A percentile compares a stretch with the other conserved stretches of the same genome.
phyloP scores from a whole-genome alignment of 2,888 invertebrate genomes.

The Dryocosmus kuriphilus region DNA sequence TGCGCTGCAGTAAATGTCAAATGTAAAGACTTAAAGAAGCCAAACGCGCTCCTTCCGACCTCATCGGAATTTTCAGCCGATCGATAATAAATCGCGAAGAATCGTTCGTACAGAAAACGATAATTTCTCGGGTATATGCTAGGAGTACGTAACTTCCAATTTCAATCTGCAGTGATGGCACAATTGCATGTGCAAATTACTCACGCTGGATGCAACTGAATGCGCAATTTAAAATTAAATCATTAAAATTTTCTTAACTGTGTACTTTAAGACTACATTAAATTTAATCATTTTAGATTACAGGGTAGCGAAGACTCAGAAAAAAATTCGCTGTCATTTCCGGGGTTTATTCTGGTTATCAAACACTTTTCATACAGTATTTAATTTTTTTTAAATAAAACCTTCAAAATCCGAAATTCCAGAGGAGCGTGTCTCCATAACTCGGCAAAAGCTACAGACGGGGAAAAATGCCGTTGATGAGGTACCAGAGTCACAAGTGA shows the following conservation, averaged over 20 bases:
- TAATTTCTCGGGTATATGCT: neutral
- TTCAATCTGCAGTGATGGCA: neutral
- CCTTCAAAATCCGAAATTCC: too few species aligned
- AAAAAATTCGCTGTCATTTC: too few species aligned
- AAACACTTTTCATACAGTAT: too few species aligned
- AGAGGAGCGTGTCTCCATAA: too few species aligned
- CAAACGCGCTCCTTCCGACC: slow-evolving; percentile 6
- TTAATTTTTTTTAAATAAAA: too few species aligned
- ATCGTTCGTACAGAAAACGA: slow-evolving; percentile 1
- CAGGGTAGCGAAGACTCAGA: too few species aligned
- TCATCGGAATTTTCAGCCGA: slow-evolving; percentile 27
- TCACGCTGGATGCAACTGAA: neutral
- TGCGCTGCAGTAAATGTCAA: slow-evolving; percentile 35
- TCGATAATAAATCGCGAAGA: slow-evolving; percentile 13
- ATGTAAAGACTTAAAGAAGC: slow-evolving; percentile 28
- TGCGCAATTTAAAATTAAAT: neutral
- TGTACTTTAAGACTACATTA: neutral
- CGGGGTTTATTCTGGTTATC: too few species aligned
- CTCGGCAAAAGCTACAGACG: too few species aligned
- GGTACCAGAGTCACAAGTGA: too few species aligned
- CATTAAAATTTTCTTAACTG: neutral
- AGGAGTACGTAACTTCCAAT: neutral
- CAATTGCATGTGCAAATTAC: neutral
- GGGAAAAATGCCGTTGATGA: too few species aligned
- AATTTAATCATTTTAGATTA: too few species aligned